Conservation (phyloP, 1,140 invertebrate genomes). For the Lepidotrigona ventralis region DNA sequence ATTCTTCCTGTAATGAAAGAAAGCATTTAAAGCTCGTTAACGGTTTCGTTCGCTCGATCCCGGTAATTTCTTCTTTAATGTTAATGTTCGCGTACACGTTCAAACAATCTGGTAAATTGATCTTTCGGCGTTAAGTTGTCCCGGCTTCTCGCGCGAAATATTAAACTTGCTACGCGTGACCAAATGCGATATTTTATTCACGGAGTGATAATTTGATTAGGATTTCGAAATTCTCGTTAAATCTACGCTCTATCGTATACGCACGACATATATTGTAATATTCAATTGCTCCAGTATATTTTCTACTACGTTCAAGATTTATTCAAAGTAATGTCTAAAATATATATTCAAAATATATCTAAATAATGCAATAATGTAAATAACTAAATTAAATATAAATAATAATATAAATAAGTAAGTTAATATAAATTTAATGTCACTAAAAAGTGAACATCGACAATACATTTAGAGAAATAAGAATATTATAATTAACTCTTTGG, state of each 20-base stretch:
- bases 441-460: not conserved
- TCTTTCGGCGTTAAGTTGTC: not conserved
- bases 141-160: not conserved
- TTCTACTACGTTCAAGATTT: not conserved
- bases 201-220: not conserved
- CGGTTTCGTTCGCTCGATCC: not conserved
- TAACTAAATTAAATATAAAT: too few relatives aligned
- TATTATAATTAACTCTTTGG: too few relatives aligned
- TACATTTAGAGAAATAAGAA: too few relatives aligned
- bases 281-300: too few relatives aligned
- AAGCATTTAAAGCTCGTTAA: constrained; percentile 9
- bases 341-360: too few relatives aligned
- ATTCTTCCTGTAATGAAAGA: constrained; percentile 11
- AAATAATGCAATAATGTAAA: too few relatives aligned
- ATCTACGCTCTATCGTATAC: not conserved
- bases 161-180: not conserved
- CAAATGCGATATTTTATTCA: not conserved
- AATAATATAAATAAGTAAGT: not conserved
- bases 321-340: not conserved
- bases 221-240: not conserved
- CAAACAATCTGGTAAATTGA: not conserved
- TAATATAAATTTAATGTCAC: not conserved
- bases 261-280: too few relatives aligned
- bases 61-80: not conserved
- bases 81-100: not conserved